Evolutionary conservation across 2,113 vertebrate species (phyloP), one percentile per base, ranked within the genome.

Genomic region (Alligator mississippiensis): DNA sequence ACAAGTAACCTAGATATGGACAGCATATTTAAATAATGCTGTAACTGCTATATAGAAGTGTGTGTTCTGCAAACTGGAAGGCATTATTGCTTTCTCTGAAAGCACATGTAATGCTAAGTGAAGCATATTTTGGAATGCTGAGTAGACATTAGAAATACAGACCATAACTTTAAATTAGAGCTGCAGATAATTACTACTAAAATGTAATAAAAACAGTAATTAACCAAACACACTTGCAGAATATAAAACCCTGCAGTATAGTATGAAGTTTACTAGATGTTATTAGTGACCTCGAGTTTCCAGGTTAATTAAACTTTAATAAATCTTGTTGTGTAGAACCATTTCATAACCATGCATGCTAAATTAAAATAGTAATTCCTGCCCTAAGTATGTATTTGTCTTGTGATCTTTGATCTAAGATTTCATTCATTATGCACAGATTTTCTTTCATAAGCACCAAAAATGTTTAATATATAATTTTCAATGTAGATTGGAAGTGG

Each of bases 91-190:
- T 93, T 94, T 89, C 34, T 13, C 90, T 90, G 82, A 87, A 93
- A 79, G 27, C 1, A n/a, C 76, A 62, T n/a, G 30, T 87, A 87
- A 76, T 75, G 4, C 18, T 77, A 90, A 85, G 3, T 72, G 58
- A 94, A 90, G 22, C 4, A 75, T 80, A 62, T 47, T 86, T 12
- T 92, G 19, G 11, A 97, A 47, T 79, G 15, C 24, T 85, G 87
- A 92, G 82, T 89, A 70, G 77, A 55, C 14, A 84, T 9, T 64
- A 81, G 11, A 60, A 91, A 82, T 38, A 84, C 1, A 66, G 77
- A 81, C 2, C 19, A 38, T 59, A 90, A 70, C 4, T 59, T 82
- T 59, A 81, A 92, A 72, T 19, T 61, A 90, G 4, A 82, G 15
- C 28, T 75, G 28, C 17, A 70, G 59, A 85, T 55, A 77, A 10